These are phyloP conservation scores for Triplophysa yarkandensis DNA, from an alignment of 2,797 vertebrate genomes.

Conservation along the genomic window DNA sequence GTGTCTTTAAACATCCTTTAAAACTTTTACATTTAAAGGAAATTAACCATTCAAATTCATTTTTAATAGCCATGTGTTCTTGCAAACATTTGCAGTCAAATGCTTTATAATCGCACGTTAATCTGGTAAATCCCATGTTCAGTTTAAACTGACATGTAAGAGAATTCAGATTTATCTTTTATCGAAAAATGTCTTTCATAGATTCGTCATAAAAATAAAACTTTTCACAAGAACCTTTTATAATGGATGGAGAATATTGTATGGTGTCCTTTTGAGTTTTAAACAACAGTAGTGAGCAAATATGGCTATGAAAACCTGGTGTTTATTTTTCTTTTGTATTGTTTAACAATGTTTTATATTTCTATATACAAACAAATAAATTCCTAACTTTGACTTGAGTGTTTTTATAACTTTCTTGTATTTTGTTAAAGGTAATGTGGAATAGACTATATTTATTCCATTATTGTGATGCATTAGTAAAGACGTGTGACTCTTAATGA, in stretches of 20 bases:
- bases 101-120: not conserved
- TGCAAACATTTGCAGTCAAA: slow-evolving; percentile 2
- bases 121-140: not conserved
- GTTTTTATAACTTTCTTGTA: slow-evolving; percentile 8
- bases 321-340: slow-evolving; percentile 50
- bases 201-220: too few relatives aligned
- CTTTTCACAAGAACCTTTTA: not conserved
- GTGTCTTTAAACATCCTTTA: slow-evolving; percentile 9
- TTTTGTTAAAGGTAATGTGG: not conserved
- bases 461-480: not conserved
- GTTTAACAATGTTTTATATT: slow-evolving; percentile 32
- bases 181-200: not conserved
- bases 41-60: not conserved
- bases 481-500: not conserved
- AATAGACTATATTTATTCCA: not conserved
- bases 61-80: not conserved
- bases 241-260: slow-evolving; percentile 1
- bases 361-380: slow-evolving; percentile 46
- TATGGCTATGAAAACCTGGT: slow-evolving; percentile 11
- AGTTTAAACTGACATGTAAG: slow-evolving; percentile 6
- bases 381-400: not conserved
- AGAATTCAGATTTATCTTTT: slow-evolving; percentile 12
- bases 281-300: slow-evolving; percentile 9
- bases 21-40: not conserved
- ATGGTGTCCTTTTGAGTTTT: slow-evolving; percentile 14